These are phyloP conservation scores for Amphimallon solstitiale DNA, from an alignment of 2,888 invertebrate species.

Conservation along the genomic window DNA sequence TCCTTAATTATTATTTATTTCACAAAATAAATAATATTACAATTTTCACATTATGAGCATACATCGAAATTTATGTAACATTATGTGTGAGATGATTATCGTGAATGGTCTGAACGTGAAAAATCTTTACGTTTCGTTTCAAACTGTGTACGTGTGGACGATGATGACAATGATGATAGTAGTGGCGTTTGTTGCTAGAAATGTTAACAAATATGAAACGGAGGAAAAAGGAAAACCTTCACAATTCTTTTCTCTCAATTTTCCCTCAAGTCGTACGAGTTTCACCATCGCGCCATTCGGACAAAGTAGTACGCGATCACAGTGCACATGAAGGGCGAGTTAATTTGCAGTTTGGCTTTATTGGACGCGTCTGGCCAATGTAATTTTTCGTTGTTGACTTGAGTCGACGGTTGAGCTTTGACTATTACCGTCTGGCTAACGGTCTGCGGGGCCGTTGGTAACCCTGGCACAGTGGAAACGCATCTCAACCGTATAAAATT, in stretches of 20 bases:
- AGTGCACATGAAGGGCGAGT: slow-evolving; percentile 15
- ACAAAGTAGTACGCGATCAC: slow-evolving; percentile 8
- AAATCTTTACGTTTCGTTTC: neutral
- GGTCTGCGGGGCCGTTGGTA: slow-evolving; percentile 50
- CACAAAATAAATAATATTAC: slow-evolving; percentile 29
- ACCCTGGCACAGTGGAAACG: slow-evolving; percentile 53
- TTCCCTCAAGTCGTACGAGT: neutral
- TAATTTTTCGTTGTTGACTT: slow-evolving; percentile 54
- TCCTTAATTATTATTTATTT: slow-evolving; percentile 25
- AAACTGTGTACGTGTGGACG: too few species aligned
- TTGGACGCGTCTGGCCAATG: slow-evolving; percentile 49
- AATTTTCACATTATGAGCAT: slow-evolving; percentile 8
- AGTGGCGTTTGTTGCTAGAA: neutral
- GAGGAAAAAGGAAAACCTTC: neutral
- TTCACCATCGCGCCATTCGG: slow-evolving; percentile 6
- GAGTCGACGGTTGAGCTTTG: slow-evolving; percentile 46
- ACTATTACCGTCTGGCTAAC: slow-evolving; percentile 47
- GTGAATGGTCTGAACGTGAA: neutral
- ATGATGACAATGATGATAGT: too few species aligned
- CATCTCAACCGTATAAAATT: slow-evolving; percentile 53
- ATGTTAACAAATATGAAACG: too few species aligned
- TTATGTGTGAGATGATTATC: neutral
- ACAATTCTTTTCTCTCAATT: slow-evolving; percentile 4
- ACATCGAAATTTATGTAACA: slow-evolving; percentile 4
- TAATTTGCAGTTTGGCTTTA: slow-evolving; percentile 36